Evolutionary conservation across 2,113 vertebrate species (phyloP).

Genomic region (Mellivora capensis): DNA sequence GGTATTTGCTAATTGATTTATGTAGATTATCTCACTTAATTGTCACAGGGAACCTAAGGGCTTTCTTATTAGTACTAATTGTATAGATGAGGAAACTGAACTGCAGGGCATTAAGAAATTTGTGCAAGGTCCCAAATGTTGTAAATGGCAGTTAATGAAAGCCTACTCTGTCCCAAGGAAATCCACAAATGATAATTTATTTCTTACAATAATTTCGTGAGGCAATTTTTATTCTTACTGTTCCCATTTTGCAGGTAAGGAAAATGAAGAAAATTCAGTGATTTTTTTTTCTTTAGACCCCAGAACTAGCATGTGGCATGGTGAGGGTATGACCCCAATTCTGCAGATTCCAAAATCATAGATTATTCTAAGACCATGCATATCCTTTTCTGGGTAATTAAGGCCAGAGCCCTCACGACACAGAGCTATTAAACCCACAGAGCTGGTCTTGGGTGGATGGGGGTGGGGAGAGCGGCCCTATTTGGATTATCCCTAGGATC

Average conservation of each 20-base stretch:
- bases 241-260: background rate
- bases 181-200: background rate
- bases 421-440: background rate
- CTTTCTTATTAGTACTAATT: background rate
- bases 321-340: background rate
- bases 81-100: background rate
- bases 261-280: background rate
- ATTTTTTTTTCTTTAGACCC: background rate
- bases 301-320: background rate
- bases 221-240: background rate
- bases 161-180: background rate
- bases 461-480: background rate
- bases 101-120: background rate
- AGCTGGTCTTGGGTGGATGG: background rate
- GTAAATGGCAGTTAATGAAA: background rate
- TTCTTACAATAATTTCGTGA: background rate
- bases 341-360: background rate
- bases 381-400: background rate
- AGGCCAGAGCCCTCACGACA: background rate
- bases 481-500: background rate
- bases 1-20: background rate
- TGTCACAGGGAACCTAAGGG: background rate
- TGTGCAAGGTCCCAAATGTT: background rate
- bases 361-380: background rate
- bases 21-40: background rate